Evolutionary conservation across 2,113 vertebrate species (phyloP), one percentile per base, ranked within the genome.

Genomic region (Istiophorus platypterus): DNA sequence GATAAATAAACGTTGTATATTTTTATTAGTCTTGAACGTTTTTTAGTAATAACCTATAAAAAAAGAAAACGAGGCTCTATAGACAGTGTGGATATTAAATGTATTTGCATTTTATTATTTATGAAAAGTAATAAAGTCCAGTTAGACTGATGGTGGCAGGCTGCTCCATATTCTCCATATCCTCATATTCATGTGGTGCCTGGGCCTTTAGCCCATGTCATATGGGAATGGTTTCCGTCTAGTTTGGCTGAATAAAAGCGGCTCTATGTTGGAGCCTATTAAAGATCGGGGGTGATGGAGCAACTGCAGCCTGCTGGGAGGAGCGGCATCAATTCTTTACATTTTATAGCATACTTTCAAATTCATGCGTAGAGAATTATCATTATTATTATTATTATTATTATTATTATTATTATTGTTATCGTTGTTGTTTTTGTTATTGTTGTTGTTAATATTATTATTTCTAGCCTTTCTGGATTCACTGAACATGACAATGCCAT

Each of bases 151-250:
- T 37, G 69, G 62, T 64, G 72, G 78, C 11, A 63, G 78, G 79
- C 83, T 64, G 85, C 2, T 78, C n/a, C n/a, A n/a, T n/a, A n/a
- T n/a, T n/a, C n/a, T n/a, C n/a, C n/a, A n/a, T n/a, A n/a, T n/a
- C 68, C 66, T 81, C 82, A 65, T 66, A 67, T 74, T 74, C 49
- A 27, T 85, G 86, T 76, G 85, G 68, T 77, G 76, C 76, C 62
- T 72, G 87, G 82, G 88, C 90, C 90, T 86, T 49, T 42, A 85
- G 88, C 84, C 82, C 80, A 73, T 89, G 92, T 91, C 92, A 92
- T 91, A 81, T 90, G 92, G 89, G 90, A 93, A 91, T 92, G 89
- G 90, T 91, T 93, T 88, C 82, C 81, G 72, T 92, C 82, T 86
- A 70, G 87, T 87, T 89, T 84, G 82, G 85, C 90, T 84, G 89